These are phyloP conservation scores for Sorex maritimensis DNA, from an alignment of 2,797 vertebrate genomes.

Conservation along the genomic window DNA sequence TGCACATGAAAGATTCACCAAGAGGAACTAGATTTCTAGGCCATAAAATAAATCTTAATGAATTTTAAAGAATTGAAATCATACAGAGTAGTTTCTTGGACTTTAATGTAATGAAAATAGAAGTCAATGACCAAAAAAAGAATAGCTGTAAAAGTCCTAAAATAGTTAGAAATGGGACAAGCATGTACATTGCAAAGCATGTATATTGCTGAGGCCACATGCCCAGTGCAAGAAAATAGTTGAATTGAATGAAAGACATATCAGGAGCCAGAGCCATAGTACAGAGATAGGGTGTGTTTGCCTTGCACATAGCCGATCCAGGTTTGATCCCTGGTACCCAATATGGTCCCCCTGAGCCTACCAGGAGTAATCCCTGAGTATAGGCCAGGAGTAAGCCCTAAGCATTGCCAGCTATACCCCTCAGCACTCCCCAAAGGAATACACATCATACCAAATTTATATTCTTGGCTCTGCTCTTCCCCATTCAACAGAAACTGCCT, in stretches of 20 bases:
- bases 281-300: too few relatives aligned
- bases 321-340: too few relatives aligned
- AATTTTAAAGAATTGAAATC: conserved; percentile 33
- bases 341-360: too few relatives aligned
- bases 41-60: conserved; percentile 23
- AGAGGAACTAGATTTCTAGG: conserved; percentile 13
- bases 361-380: too few relatives aligned
- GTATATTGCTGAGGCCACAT: too few relatives aligned
- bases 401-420: too few relatives aligned
- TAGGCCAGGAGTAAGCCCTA: too few relatives aligned
- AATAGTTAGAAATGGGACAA: neutral
- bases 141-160: conserved; percentile 5
- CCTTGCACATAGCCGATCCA: too few relatives aligned
- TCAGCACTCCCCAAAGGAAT: too few relatives aligned
- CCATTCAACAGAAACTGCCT: neutral
- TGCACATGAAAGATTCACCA: neutral
- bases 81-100: conserved; percentile 14
- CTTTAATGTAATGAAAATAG: neutral
- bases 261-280: too few relatives aligned
- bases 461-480: neutral
- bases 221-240: neutral
- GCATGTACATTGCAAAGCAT: neutral
- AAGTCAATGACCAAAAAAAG: conserved; percentile 4
- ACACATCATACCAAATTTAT: too few relatives aligned
- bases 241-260: conserved; percentile 2